Base-by-base conservation (phyloP, 2,888 invertebrate genomes). In the Diarsia mendica region DNA sequence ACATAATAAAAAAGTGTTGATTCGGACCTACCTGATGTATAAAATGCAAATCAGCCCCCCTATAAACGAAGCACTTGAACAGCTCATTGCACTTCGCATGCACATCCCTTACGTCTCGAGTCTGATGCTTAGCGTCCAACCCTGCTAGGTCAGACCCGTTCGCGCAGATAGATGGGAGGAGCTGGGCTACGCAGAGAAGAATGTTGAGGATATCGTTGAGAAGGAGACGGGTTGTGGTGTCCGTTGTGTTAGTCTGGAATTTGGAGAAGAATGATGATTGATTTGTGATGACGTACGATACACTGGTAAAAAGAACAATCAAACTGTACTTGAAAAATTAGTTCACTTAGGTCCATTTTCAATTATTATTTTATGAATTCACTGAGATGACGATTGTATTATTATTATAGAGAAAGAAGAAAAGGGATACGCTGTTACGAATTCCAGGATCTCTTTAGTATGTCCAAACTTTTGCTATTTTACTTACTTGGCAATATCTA, bases 81-180 rank as follows among this genome's bases (percentile, higher is more conserved):
- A 98, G 94, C 88, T 98, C 98, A 85, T 98, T 97, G 91, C 98
- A 98, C 91, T 98, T 98, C 0, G 98, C 97, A 90, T 98, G 98
- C 20, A 98, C 97, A 86, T 98, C 98, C 65, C 98, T 96, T n/a
- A 98, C 97, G 69, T 98, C 97, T 82, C 98, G 97, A 15, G 97
- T 97, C 89, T 97, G 97, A 79, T 97, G 95, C 74, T 95, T 96
- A 28, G 96, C 91, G 58, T 97, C 96, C 15, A 97, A 89, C 0
- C 98, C 98, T 33, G 97, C 96, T 72, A 97, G 95, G 71, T 95
- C 95, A 0, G 97, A 97, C 4, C 97, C 97, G 77, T 95, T 96
- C 33, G 97, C 96, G 77, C 97, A 98, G n/a, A 98, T 97, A 1
- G 97, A 96, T 0, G 98, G 98, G 39, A 98, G 90, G 1, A 98